These are phyloP conservation scores for Ciona savignyi DNA, from an alignment of 23 tunicate genomes.

Conservation along the genomic window DNA sequence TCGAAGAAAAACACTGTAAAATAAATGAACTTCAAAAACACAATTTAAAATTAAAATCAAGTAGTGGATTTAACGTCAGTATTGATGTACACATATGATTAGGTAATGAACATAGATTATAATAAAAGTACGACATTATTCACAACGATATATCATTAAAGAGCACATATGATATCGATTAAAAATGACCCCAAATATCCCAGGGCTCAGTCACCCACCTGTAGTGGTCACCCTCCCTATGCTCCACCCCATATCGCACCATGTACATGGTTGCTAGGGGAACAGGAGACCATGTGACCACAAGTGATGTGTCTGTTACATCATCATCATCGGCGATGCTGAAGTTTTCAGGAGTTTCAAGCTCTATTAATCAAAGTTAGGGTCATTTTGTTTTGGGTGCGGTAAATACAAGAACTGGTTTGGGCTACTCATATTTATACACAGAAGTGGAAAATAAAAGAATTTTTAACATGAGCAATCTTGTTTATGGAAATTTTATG, in stretches of 20 bases:
- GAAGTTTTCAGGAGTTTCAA: constrained; percentile 70
- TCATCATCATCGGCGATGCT: constrained; percentile 12
- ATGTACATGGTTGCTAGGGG: constrained; percentile 57
- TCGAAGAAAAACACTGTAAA: constrained; percentile 42
- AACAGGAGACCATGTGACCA: constrained; percentile 65
- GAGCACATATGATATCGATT: neutral
- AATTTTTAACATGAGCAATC: no score
- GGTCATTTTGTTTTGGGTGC: neutral
- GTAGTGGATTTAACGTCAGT: no score
- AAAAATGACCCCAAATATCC: neutral
- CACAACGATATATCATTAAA: no score
- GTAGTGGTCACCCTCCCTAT: constrained; percentile 57
- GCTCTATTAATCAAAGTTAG: constrained; percentile 57
- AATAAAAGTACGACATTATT: no score
- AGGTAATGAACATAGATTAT: no score
- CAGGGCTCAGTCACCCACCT: constrained; percentile 7
- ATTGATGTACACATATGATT: no score
- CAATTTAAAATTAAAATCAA: no score
- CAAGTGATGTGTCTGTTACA: constrained; percentile 72
- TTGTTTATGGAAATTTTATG: no score
- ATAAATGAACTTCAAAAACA: no score
- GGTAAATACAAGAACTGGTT: neutral
- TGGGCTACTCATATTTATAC: neutral
- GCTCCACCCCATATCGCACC: constrained; percentile 40
- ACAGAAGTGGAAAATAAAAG: neutral